Evolutionary conservation across 2,797 vertebrate genomes (phyloP), one percentile per base, ranked within the genome.

Genomic region (Etheostoma perlongum): DNA sequence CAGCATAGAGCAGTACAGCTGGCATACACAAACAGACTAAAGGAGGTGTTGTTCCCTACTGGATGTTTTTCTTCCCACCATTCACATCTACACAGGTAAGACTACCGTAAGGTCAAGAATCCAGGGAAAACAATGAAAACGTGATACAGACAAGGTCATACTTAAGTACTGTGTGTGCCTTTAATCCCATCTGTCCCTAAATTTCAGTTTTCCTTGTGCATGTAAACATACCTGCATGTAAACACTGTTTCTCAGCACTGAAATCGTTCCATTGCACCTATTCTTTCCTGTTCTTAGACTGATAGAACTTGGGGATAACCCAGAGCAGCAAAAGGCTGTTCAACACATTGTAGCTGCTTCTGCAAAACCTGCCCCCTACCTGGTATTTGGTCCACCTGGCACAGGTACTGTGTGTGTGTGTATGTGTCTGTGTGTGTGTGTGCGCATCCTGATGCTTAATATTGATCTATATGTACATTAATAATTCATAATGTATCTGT

Each of bases 311-410:
- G 90, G 95, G 83, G 55, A 60, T 0, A 98, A 98, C 15, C 81
- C 91, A 1, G 95, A 97, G 82, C 97, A 98, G 87, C 40, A 79
- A 53, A 85, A 46, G 60, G 96, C 97, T 0, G 88, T 98, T 82
- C 89, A 82, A 14, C 92, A 95, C 68, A 97, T 98, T 1, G 92
- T 97, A 15, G 91, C 72, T 0, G 96, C 95, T 2, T 78, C 91
- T 10, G 96, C 96, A 47, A 94, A 95, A 60, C 97, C 97, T 0
- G 95, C 97, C 21, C 97, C 97, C 0, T 98, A 97, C 84, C 86
- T 98, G 84, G 91, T 98, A 82, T 98, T 98, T 25, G 97, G 97
- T 4, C 97, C 97, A 42, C 97, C 97, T 0, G 97, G 97, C 27
- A 98, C 97, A 0, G 96, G 4, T 85, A 75, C 11, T 48, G 25